These are phyloP conservation scores for Apantesis nais DNA, from an alignment of 2,888 invertebrate genomes.

Conservation along the genomic window DNA sequence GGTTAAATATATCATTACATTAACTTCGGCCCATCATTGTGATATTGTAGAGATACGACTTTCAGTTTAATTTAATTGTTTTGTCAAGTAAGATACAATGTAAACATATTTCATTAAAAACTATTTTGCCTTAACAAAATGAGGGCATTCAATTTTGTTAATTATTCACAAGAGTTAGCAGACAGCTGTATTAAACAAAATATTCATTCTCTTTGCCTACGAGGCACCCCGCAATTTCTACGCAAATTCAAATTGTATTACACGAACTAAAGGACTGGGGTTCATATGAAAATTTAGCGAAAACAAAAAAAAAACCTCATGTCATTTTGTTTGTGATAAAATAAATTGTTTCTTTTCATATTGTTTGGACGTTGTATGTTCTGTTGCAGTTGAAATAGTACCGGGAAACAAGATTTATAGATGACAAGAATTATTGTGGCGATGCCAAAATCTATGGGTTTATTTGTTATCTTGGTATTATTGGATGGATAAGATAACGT, in stretches of 20 bases:
- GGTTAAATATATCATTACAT: no score
- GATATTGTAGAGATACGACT: not conserved
- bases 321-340: slow-evolving; percentile 19
- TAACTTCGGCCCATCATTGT: no score
- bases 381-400: slow-evolving; percentile 12
- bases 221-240: slow-evolving; percentile 43
- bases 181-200: slow-evolving; percentile 28
- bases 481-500: not conserved
- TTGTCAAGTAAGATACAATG: not conserved
- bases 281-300: slow-evolving; percentile 37
- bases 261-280: slow-evolving; percentile 30
- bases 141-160: slow-evolving; percentile 35
- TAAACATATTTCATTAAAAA: not conserved
- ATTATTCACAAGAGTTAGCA: slow-evolving; percentile 28
- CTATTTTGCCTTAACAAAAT: slow-evolving; percentile 14
- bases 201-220: slow-evolving; percentile 37
- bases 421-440: slow-evolving; percentile 5
- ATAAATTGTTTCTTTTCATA: slow-evolving; percentile 25
- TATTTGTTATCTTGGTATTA: not conserved
- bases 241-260: slow-evolving; percentile 51
- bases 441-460: not conserved
- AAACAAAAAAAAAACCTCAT: slow-evolving; percentile 1
- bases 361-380: slow-evolving; percentile 1
- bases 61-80: not conserved
- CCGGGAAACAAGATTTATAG: slow-evolving; percentile 13